A percentile compares a stretch with the other conserved stretches of the same genome.
phyloP scores from a whole-genome alignment of 2,888 invertebrate species.

The Charanyca ferruginea region DNA sequence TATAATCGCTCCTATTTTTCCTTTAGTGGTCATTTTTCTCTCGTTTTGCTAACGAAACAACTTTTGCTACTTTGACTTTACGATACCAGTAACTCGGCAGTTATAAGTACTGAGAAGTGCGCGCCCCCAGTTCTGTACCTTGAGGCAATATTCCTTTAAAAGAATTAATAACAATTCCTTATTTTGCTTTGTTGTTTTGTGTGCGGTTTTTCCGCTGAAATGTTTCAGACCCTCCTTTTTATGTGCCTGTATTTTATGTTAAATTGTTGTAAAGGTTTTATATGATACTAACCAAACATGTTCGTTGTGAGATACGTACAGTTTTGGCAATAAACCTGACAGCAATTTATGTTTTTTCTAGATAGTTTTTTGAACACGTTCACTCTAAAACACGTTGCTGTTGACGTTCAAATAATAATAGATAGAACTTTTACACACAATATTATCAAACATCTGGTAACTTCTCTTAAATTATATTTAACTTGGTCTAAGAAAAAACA shows the following conservation, averaged over 20 bases:
- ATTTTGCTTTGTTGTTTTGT: constrained; percentile 44
- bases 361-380: constrained; percentile 30
- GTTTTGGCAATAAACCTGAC: constrained; percentile 53
- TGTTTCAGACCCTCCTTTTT: constrained; percentile 41
- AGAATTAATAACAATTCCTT: constrained; percentile 55
- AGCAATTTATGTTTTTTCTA: constrained; percentile 45
- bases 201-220: constrained; percentile 32
- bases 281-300: constrained; percentile 43
- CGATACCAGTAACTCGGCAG: constrained; percentile 53
- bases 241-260: constrained; percentile 56
- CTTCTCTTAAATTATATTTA: too few species aligned
- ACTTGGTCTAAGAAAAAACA: neutral
- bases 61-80: constrained; percentile 50
- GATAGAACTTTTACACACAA: constrained; percentile 2
- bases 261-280: constrained; percentile 57
- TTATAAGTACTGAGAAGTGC: constrained; percentile 41
- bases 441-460: constrained; percentile 10
- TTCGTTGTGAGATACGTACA: constrained; percentile 43
- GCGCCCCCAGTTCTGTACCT: constrained; percentile 23
- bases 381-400: constrained; percentile 13
- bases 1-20: constrained; percentile 33
- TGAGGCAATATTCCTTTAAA: constrained; percentile 45
- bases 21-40: constrained; percentile 25
- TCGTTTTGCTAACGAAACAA: constrained; percentile 34
- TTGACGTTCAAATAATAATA: constrained; percentile 15